Evolutionary conservation across 2,888 invertebrate species (phyloP).

Genomic region (Xestia sexstrigata): DNA sequence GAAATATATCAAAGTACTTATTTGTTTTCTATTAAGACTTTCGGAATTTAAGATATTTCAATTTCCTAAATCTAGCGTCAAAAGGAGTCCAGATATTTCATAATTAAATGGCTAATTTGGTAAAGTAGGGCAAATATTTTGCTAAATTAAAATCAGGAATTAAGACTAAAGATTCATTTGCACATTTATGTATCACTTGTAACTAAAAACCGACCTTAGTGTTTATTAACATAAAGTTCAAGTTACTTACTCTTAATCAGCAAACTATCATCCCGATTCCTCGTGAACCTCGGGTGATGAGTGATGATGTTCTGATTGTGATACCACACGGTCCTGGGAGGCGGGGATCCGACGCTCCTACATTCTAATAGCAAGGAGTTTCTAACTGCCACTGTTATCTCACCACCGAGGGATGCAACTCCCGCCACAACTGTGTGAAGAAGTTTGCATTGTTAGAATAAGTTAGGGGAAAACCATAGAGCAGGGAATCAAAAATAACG

Average conservation of each 20-base stretch:
- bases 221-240: background rate
- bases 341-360: constrained; percentile 85
- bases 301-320: constrained; percentile 89
- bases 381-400: constrained; percentile 83
- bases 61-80: background rate
- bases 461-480: constrained; percentile 8
- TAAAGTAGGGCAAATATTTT: background rate
- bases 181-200: background rate
- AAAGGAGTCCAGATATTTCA: background rate
- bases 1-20: constrained; percentile 10
- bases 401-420: constrained; percentile 91
- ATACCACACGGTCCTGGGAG: constrained; percentile 89
- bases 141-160: background rate
- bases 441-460: constrained; percentile 24
- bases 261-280: constrained; percentile 86
- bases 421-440: constrained; percentile 90
- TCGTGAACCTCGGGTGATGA: constrained; percentile 87
- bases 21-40: background rate
- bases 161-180: background rate
- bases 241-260: constrained; percentile 85
- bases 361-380: constrained; percentile 84
- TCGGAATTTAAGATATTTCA: background rate
- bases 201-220: background rate
- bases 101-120: background rate
- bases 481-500: background rate